A percentile compares a stretch with the other conserved stretches of the same genome.
Evolutionary conservation across 2,113 vertebrate genomes (phyloP).

Genomic region (Chroicocephalus ridibundus): DNA sequence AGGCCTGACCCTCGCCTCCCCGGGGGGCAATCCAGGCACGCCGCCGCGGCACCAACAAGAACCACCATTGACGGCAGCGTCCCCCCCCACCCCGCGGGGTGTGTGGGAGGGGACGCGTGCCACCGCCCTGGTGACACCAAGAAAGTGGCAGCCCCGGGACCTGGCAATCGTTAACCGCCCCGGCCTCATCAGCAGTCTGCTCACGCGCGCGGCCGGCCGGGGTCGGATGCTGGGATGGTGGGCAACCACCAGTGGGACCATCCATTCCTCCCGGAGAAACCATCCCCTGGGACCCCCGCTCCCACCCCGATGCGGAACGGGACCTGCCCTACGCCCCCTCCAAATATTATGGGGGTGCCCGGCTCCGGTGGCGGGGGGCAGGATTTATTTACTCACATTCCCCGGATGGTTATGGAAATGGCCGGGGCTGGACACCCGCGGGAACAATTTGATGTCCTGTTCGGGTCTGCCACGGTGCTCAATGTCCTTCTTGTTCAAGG

Average conservation of each 20-base stretch:
- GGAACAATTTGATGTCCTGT: conserved; percentile 31
- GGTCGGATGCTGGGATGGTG: background rate
- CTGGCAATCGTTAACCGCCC: conserved; percentile 53
- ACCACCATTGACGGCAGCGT: background rate
- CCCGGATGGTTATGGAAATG: conserved; percentile 50
- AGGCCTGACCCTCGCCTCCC: background rate
- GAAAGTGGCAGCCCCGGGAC: background rate
- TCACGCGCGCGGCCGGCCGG: background rate
- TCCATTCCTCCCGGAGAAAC: background rate
- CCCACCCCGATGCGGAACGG: accelerated
- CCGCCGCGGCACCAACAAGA: background rate
- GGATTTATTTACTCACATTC: conserved; percentile 31
- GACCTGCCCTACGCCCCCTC: background rate
- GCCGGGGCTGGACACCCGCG: background rate
- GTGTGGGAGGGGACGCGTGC: background rate
- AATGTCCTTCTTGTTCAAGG: conserved; percentile 60
- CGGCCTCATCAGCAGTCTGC: conserved; percentile 57
- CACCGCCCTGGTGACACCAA: background rate
- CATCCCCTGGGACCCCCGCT: background rate
- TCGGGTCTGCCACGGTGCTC: background rate
- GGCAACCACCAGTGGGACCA: background rate
- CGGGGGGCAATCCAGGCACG: accelerated
- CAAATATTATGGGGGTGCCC: background rate
- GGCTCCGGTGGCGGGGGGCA: background rate
- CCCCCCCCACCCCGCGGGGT: background rate